phyloP scores from a whole-genome alignment of 2,888 invertebrate species.

The Eremobia ochroleuca region DNA sequence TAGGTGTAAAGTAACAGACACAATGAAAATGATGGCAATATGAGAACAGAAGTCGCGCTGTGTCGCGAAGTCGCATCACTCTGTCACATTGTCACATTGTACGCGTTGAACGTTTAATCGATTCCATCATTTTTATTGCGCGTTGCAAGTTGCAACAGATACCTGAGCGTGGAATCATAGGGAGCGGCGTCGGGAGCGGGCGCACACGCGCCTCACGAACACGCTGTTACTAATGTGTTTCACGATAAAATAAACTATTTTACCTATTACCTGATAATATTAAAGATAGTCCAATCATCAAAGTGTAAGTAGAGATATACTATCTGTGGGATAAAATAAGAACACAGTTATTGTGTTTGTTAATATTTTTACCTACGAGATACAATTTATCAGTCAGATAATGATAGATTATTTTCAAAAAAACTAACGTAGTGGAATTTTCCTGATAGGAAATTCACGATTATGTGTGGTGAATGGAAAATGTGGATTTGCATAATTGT shows the following conservation, averaged over 20 bases:
- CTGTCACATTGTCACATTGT: constrained; percentile 39
- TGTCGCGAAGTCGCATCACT: constrained; percentile 34
- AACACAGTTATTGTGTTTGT: constrained; percentile 39
- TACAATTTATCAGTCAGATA: constrained; percentile 49
- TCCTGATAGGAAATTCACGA: constrained; percentile 21
- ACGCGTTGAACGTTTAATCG: constrained; percentile 61
- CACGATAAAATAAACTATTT: constrained; percentile 12
- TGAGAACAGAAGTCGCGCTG: constrained; percentile 40
- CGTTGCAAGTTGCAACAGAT: constrained; percentile 59
- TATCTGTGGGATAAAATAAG: constrained; percentile 52
- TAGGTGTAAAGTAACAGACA: constrained; percentile 37
- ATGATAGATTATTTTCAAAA: constrained; percentile 26
- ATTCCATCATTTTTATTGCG: constrained; percentile 65
- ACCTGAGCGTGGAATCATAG: constrained; percentile 50
- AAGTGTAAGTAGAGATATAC: constrained; percentile 39
- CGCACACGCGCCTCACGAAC: not conserved
- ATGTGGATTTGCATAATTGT: constrained; percentile 28
- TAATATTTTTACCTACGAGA: constrained; percentile 42
- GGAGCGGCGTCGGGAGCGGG: not conserved
- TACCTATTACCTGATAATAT: constrained; percentile 1
- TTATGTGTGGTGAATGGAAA: constrained; percentile 22
- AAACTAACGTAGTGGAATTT: constrained; percentile 35
- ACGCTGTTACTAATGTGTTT: not conserved
- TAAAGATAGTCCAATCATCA: constrained; percentile 30
- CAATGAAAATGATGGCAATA: constrained; percentile 24